These are phyloP conservation scores for Sinopyrophorus schimmeli DNA, from an alignment of 2,888 invertebrate genomes.

Conservation along the genomic window DNA sequence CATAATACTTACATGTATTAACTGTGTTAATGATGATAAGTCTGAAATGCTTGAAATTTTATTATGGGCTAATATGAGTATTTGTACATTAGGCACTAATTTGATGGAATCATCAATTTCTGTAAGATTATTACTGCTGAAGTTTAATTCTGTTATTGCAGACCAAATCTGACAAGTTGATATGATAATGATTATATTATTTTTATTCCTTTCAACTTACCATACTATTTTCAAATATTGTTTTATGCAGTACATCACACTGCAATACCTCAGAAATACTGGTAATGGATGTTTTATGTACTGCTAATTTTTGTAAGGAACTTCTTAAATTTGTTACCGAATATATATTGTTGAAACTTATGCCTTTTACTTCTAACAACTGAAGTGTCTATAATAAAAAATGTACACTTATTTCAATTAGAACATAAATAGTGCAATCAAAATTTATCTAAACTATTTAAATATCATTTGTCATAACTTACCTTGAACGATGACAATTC, in stretches of 20 bases:
- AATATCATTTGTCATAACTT: conserved; percentile 22
- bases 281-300: conserved; percentile 68
- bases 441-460: neutral
- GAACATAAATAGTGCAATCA: neutral
- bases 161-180: conserved; percentile 76
- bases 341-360: conserved; percentile 70
- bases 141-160: conserved; percentile 70
- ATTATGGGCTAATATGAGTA: conserved; percentile 77
- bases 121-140: conserved; percentile 77
- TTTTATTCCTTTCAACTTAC: conserved; percentile 38
- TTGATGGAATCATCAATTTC: conserved; percentile 81
- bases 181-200: conserved; percentile 8
- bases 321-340: conserved; percentile 63
- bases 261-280: conserved; percentile 78
- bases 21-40: conserved; percentile 75
- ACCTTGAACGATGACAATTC: conserved; percentile 84
- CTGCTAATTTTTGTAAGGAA: conserved; percentile 65
- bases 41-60: conserved; percentile 73
- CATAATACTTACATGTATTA: conserved; percentile 76
- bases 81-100: conserved; percentile 72
- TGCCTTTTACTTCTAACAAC: conserved; percentile 69
- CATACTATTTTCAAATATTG: conserved; percentile 50
- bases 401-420: neutral
- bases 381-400: conserved; percentile 58
- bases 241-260: conserved; percentile 82